Evolutionary conservation across 2,797 vertebrate species (phyloP).

Genomic region (Pagetopsis macropterus): DNA sequence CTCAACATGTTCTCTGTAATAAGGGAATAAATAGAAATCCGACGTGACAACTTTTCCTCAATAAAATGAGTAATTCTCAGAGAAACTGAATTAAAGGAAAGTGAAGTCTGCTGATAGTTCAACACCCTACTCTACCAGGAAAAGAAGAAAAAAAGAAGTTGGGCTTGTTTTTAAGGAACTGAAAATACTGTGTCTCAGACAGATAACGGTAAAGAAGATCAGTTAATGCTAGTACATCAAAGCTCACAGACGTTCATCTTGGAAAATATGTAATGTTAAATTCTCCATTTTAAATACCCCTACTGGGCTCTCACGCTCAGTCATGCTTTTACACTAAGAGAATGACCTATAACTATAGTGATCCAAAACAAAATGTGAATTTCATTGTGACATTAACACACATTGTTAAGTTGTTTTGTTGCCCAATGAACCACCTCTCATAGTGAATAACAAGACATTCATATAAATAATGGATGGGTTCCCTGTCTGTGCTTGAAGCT

Average conservation of each 20-base stretch:
- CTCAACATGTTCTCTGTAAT: constrained; percentile 26
- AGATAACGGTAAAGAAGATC: constrained; percentile 77
- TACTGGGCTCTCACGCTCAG: not conserved
- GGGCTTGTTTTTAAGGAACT: constrained; percentile 73
- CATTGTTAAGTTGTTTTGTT: constrained; percentile 39
- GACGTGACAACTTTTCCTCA: constrained; percentile 42
- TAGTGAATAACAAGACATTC: constrained; percentile 41
- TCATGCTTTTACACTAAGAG: constrained; percentile 4
- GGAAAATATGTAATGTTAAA: constrained; percentile 42
- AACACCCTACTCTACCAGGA: constrained; percentile 63
- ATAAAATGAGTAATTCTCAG: constrained; percentile 44
- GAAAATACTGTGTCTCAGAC: constrained; percentile 75
- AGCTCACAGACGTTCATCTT: constrained; percentile 49
- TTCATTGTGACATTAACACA: constrained; percentile 25
- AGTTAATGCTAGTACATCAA: constrained; percentile 71
- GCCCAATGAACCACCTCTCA: constrained; percentile 39
- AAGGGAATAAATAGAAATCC: constrained; percentile 48
- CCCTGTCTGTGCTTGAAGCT: constrained; percentile 37
- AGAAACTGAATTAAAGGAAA: constrained; percentile 57
- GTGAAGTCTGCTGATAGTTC: constrained; percentile 53
- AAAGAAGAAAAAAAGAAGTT: constrained; percentile 62
- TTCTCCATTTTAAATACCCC: constrained; percentile 9
- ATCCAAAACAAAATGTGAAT: constrained; percentile 23
- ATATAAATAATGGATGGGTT: constrained; percentile 61
- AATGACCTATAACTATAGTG: constrained; percentile 10